A percentile compares a stretch with the other conserved stretches of the same genome.
phyloP scores from a whole-genome alignment of 2,113 vertebrate genomes.

The Pachycephala philippinensis region DNA sequence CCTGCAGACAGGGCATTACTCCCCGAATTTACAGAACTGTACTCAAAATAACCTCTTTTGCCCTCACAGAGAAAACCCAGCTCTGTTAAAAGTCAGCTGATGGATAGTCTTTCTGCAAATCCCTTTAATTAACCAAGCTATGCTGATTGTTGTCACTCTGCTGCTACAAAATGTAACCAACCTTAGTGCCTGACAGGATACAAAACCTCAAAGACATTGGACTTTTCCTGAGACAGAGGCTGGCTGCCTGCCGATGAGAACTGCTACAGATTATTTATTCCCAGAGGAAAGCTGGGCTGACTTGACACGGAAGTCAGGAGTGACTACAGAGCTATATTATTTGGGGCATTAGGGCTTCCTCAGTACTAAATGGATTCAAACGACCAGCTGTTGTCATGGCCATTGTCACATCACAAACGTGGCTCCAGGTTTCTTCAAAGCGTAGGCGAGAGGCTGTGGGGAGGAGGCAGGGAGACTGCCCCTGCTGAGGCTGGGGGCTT shows the following conservation, averaged over 20 bases:
- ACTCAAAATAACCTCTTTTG: neutral
- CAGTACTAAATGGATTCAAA: neutral
- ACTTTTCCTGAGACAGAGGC: neutral
- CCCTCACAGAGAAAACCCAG: neutral
- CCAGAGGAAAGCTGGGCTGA: neutral
- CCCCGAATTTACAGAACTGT: neutral
- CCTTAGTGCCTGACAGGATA: neutral
- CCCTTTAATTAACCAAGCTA: neutral
- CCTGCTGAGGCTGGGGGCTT: neutral
- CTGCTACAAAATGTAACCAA: neutral
- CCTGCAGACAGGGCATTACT: neutral
- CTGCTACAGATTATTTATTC: constrained; percentile 10
- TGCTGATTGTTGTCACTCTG: neutral
- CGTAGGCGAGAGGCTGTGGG: rapidly evolving
- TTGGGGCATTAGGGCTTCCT: neutral
- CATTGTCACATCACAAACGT: neutral
- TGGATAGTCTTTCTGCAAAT: neutral
- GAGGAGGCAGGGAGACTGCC: neutral
- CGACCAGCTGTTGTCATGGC: neutral
- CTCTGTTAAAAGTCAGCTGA: neutral
- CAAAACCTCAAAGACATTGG: constrained; percentile 19
- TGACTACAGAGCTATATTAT: neutral
- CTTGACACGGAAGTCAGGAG: neutral
- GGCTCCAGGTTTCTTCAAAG: neutral
- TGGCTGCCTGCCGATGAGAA: neutral